phyloP scores from a whole-genome alignment of 92 coral and sea anemone species.

The Parazoanthus swiftii region DNA sequence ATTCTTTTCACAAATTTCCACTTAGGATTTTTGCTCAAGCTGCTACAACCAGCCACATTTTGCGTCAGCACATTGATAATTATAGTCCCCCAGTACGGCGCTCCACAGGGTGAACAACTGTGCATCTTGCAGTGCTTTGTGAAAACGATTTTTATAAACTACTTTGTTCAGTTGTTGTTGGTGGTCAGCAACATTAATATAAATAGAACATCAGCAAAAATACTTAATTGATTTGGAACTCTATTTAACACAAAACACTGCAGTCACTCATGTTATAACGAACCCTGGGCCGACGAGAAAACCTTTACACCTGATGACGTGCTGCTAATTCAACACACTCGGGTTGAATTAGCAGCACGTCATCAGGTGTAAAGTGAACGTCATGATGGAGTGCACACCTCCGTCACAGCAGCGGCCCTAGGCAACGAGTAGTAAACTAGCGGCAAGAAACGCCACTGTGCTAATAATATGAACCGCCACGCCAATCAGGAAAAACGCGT shows the following conservation, averaged over 20 bases:
- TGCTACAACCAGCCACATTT: background rate
- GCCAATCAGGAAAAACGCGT: background rate
- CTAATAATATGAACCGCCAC: background rate
- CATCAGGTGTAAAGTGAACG: no score
- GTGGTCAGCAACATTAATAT: no score
- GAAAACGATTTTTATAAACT: background rate
- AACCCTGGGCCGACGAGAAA: background rate
- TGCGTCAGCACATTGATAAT: background rate
- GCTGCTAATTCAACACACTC: background rate
- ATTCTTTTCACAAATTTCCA: background rate
- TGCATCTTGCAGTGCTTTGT: background rate
- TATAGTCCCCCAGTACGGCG: background rate
- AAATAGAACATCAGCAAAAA: background rate
- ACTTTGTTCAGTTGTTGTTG: no score
- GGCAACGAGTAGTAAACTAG: background rate
- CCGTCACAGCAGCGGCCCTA: background rate
- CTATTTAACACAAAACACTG: background rate
- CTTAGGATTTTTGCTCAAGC: background rate
- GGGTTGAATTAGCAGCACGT: no score
- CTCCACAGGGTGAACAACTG: background rate
- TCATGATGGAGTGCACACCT: background rate
- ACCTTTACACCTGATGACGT: background rate
- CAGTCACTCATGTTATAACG: background rate
- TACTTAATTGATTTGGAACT: background rate
- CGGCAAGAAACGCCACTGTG: background rate